Evolutionary conservation across 2,888 invertebrate genomes (phyloP), one percentile per base, ranked within the genome.

Genomic region (Leptodirus hochenwartii): DNA sequence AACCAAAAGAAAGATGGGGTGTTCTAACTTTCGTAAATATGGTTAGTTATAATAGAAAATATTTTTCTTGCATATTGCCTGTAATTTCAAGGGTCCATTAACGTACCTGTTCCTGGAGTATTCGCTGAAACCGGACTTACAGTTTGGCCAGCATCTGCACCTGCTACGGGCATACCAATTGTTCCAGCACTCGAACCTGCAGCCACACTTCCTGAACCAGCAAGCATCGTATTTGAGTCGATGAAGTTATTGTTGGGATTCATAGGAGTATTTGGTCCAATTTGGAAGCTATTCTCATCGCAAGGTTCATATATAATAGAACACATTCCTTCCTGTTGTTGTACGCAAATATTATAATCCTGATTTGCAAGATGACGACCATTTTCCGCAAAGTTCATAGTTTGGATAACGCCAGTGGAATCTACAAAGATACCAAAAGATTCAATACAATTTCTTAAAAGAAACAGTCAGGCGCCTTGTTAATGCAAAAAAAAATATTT

Each of bases 381-480:
- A 44, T 84, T 84, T 15, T 73, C 70, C 1, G 81, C 76, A 47
- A 73, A 84, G 53, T 84, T 84, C 53, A 82, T 73, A 0, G 81
- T 80, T 53, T 71, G 69, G 36, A 78, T 62, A 6, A 64, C 58
- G 4, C 72, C 73, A 22, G 10, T 17, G 11, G 11, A 8, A 24
- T 24, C 11, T 10, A 24, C 8, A 24, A 24, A 9, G 6, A 8
- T 9, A 9, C 11, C 11, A 9, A 6, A 9, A 24, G n/a, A n/a
- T n/a, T n/a, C 20, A 20, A 20, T n/a, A 20, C n/a, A n/a, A 20
- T 8, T 20, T 20, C 20, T 20, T 20, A 8, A 24, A 6, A 10
- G 6, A 10, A 9, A 24, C 6, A 10, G 11, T n/a, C 10, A 24
- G 9, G 6, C 10, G 11, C 11, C n/a, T 15, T 27, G 47, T 53